These are phyloP conservation scores for Nephila pilipes DNA, from an alignment of 1,140 invertebrate genomes.

Conservation along the genomic window DNA sequence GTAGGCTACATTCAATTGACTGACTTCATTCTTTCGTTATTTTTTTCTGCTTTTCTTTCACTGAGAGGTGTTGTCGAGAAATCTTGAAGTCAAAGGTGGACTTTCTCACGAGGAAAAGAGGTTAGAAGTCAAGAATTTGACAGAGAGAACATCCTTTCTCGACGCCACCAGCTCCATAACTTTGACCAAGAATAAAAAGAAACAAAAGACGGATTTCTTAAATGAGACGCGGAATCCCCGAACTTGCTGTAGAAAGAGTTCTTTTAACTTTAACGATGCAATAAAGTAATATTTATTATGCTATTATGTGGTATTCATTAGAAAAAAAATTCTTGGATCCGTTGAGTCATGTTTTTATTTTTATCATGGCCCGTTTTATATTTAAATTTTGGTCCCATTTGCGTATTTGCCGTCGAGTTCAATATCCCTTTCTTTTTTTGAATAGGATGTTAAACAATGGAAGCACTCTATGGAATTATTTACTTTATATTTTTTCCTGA, in stretches of 20 bases:
- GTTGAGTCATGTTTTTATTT: not conserved
- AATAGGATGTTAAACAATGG: conserved; percentile 16
- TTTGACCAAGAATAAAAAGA: not conserved
- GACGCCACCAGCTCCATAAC: not conserved
- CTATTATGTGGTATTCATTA: not conserved
- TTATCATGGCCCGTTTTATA: not conserved
- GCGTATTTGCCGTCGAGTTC: not conserved
- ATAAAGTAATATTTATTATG: not conserved
- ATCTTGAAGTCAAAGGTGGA: not conserved
- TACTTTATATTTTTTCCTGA: not conserved
- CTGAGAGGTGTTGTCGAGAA: conserved; percentile 34
- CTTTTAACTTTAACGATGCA: not conserved
- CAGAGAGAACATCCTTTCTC: not conserved
- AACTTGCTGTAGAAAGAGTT: not conserved
- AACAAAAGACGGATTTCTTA: not conserved
- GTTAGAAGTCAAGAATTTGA: not conserved
- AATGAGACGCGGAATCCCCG: no score
- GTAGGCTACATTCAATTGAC: not conserved
- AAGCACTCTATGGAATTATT: not conserved
- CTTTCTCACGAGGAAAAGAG: not conserved
- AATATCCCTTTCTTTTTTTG: not conserved
- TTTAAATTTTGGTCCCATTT: not conserved
- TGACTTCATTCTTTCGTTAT: not conserved
- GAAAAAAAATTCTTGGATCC: not conserved
- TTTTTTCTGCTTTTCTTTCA: not conserved